These are phyloP conservation scores for Lasioglossum villosulum DNA, from an alignment of 2,888 invertebrate genomes.

Conservation along the genomic window DNA sequence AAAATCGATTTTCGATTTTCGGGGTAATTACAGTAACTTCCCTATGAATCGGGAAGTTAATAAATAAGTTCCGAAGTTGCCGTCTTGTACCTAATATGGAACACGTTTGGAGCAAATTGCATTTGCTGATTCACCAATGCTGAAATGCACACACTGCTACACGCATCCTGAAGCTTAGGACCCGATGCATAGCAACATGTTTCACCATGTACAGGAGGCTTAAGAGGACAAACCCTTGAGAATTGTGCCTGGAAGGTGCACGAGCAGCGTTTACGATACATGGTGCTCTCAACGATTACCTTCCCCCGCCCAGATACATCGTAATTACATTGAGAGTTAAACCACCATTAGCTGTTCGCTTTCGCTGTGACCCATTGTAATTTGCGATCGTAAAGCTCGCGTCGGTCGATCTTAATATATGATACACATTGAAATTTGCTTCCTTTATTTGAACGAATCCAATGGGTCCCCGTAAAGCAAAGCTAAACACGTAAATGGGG, in stretches of 20 bases:
- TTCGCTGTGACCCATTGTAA: constrained; percentile 47
- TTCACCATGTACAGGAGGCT: neutral
- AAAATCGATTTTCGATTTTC: too few relatives aligned
- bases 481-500: constrained; percentile 42
- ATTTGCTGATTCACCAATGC: neutral
- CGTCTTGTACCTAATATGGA: neutral
- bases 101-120: neutral
- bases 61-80: too few relatives aligned
- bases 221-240: neutral
- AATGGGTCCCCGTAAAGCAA: constrained; percentile 21
- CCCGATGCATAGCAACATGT: neutral
- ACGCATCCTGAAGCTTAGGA: neutral
- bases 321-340: constrained; percentile 52
- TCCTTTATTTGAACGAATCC: constrained; percentile 32
- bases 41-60: too few relatives aligned
- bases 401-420: constrained; percentile 45
- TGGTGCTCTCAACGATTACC: neutral
- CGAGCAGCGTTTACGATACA: constrained; percentile 26
- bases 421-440: constrained; percentile 52
- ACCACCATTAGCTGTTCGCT: constrained; percentile 35
- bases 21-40: too few relatives aligned
- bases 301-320: constrained; percentile 12
- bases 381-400: constrained; percentile 51
- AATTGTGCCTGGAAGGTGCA: neutral
- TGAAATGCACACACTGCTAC: neutral